Evolutionary conservation across 1,140 invertebrate species (phyloP).

Genomic region (Drosophila kurseongensis): DNA sequence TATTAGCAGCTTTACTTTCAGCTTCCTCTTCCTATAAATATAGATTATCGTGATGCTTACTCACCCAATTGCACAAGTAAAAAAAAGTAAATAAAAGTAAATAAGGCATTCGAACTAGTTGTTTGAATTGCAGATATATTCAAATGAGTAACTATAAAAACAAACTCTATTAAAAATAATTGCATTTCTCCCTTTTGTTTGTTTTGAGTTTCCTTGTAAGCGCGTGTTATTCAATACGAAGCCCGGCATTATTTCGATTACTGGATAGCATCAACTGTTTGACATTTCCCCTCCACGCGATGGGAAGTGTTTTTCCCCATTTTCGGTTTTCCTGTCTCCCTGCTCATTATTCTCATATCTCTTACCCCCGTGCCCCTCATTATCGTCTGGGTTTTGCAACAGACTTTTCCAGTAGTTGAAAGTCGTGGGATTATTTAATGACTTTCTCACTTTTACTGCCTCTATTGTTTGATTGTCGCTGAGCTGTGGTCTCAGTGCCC

Average conservation of each 20-base stretch:
- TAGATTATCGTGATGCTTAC: constrained; percentile 1
- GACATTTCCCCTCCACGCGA: constrained; percentile 35
- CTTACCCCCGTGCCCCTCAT: constrained; percentile 19
- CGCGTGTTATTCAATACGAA: constrained; percentile 33
- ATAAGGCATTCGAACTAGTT: constrained; percentile 1
- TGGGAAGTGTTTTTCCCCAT: constrained; percentile 35
- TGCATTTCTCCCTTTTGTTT: constrained; percentile 27
- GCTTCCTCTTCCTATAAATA: constrained; percentile 12
- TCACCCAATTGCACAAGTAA: constrained; percentile 10
- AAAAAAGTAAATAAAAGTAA: constrained; percentile 15
- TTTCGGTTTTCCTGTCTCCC: constrained; percentile 7
- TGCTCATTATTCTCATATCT: constrained; percentile 31
- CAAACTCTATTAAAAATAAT: constrained; percentile 34
- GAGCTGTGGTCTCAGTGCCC: constrained; percentile 23
- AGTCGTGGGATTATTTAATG: constrained; percentile 54
- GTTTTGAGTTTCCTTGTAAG: constrained; percentile 24
- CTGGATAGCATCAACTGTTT: constrained; percentile 38
- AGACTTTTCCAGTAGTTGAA: constrained; percentile 52
- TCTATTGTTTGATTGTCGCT: constrained; percentile 26
- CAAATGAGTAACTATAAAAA: constrained; percentile 2
- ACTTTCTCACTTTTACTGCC: constrained; percentile 52
- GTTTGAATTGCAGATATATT: constrained; percentile 4
- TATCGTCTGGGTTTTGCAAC: constrained; percentile 11
- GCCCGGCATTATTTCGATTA: constrained; percentile 33
- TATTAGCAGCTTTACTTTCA: not conserved